Percentiles rank a stretch among this genome's conserved stretches.
Conservation (phyloP, 2,888 invertebrate genomes). For the Coremacera marginata region DNA sequence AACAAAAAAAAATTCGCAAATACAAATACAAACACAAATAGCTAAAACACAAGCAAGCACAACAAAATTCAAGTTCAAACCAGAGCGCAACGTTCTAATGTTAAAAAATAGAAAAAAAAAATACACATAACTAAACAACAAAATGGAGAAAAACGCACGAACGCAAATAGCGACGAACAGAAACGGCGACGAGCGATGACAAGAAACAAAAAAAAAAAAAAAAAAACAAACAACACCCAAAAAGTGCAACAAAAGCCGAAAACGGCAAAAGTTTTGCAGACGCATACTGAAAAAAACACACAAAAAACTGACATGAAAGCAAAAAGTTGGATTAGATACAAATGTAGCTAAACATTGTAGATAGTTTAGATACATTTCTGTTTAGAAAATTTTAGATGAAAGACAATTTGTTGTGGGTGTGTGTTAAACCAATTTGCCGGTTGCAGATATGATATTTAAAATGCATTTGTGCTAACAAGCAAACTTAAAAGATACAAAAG, state of each 20-base stretch:
- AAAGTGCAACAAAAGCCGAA: not conserved
- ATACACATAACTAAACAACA: not conserved
- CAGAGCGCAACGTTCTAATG: not conserved
- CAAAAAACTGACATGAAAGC: not conserved
- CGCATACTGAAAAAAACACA: not conserved
- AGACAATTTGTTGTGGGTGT: not conserved
- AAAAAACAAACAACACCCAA: constrained; percentile 22
- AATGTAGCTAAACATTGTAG: not conserved
- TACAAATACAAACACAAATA: not conserved
- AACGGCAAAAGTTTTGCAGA: constrained; percentile 1
- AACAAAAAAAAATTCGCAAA: not conserved
- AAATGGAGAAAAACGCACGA: constrained; percentile 7
- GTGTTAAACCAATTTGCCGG: not conserved
- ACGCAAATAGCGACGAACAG: constrained; percentile 14
- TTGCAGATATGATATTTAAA: not conserved
- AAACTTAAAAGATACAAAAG: not conserved
- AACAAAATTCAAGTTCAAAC: constrained; percentile 29
- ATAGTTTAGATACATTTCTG: not conserved
- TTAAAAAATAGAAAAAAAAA: not conserved
- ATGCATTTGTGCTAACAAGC: not conserved
- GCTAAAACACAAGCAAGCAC: constrained; percentile 1
- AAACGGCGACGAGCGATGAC: constrained; percentile 5
- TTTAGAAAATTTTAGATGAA: too few species aligned
- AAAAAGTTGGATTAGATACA: not conserved
- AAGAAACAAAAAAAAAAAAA: constrained; percentile 20